Evolutionary conservation across 2,797 vertebrate genomes (phyloP), one percentile per base, ranked within the genome.

Genomic region (Percopsis omiscomaycus): DNA sequence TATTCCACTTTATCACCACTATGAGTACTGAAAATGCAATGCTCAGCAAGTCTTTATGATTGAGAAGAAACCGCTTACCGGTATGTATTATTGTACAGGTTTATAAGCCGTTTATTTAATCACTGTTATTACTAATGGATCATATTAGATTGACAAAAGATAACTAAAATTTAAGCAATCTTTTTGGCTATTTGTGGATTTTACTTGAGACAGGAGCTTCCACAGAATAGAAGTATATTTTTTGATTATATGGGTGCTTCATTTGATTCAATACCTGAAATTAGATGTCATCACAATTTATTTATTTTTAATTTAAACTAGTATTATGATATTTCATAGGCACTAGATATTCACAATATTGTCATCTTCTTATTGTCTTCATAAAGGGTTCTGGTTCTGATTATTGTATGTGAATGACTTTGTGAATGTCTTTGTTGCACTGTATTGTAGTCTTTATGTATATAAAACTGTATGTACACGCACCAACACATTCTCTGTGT

Each of bases 391-490:
- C 58, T 47, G 32, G 50, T 69, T 71, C 48, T 65, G 27, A 15
- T 68, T 56, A 30, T 55, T 78, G 69, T 65, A 55, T 75, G 44
- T 76, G 59, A 59, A 66, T 54, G 67, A 64, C 62, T n/a, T n/a
- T n/a, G n/a, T n/a, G n/a, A n/a, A n/a, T 69, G 48, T 42, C 59
- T 81, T 61, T 69, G 52, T 70, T 71, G 57, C 74, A 71, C 66
- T 81, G 61, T 77, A 71, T 64, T 60, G 74, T 64, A 48, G 72
- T 45, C 15, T 78, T 57, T 60, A 66, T 84, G 82, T 79, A 74
- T 86, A 82, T 74, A 81, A 83, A 80, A 69, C 59, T 68, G 58
- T 55, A 55, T 78, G 77, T 77, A 79, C 74, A 78, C 78, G 28
- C 78, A 83, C 29, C 14, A 44, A 61, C n/a, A 13, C 5, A 3